phyloP scores from a whole-genome alignment of 2,888 invertebrate genomes.

The Calliphora vomitoria region DNA sequence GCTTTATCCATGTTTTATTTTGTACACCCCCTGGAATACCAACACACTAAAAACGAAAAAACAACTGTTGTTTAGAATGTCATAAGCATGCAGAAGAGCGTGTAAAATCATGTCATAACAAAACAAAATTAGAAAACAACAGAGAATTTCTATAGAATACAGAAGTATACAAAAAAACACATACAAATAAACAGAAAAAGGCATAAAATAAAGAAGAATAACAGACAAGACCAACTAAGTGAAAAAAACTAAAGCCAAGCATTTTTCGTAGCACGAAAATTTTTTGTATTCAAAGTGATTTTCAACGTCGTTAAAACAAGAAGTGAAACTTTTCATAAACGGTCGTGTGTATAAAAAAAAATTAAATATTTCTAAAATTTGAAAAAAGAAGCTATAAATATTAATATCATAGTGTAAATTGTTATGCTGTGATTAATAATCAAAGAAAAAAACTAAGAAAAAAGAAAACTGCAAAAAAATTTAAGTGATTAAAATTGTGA shows the following conservation, averaged over 20 bases:
- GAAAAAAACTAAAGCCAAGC: conserved; percentile 59
- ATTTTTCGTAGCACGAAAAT: conserved; percentile 32
- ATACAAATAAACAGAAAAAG: conserved; percentile 12
- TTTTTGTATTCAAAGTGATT: conserved; percentile 62
- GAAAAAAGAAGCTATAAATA: conserved; percentile 13
- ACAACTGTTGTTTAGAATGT: conserved; percentile 46
- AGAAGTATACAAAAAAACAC: neutral
- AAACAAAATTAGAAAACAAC: conserved; percentile 31
- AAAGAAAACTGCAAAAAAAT: neutral
- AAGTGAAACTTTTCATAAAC: conserved; percentile 48
- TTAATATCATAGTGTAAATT: neutral
- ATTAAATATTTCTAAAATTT: neutral
- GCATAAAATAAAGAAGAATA: conserved; percentile 15
- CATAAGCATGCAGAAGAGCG: neutral
- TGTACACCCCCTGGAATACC: neutral
- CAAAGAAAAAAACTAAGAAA: neutral
- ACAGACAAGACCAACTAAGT: conserved; percentile 41
- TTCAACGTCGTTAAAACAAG: conserved; percentile 59
- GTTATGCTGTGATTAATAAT: neutral
- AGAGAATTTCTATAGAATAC: neutral
- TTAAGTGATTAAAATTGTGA: neutral
- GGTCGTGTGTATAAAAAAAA: conserved; percentile 27
- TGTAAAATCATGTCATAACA: conserved; percentile 24
- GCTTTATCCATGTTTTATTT: neutral
- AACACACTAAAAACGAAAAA: conserved; percentile 6